These are phyloP conservation scores for Willowsia nigromaculata DNA, from an alignment of 2,888 invertebrate genomes.

Conservation along the genomic window DNA sequence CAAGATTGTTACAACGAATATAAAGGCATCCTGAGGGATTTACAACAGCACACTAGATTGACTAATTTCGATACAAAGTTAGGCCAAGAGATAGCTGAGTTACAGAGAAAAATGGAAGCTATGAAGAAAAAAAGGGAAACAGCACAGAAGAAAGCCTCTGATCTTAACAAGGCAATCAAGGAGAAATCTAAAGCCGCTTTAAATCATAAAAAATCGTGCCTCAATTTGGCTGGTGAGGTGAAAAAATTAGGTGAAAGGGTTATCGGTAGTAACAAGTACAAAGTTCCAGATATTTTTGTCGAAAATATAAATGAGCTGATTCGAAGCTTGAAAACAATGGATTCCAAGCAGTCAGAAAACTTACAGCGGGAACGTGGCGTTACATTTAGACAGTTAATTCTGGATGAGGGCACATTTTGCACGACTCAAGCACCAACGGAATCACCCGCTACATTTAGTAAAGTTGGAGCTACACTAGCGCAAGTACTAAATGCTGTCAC, in stretches of 20 bases:
- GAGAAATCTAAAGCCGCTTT: not conserved
- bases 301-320: conserved; percentile 38
- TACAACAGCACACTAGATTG: conserved; percentile 15
- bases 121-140: conserved; percentile 1
- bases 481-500: not conserved
- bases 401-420: not conserved
- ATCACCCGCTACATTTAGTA: not conserved
- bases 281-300: not conserved
- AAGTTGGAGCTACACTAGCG: not conserved
- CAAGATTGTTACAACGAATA: conserved; percentile 33
- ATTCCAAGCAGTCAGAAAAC: not conserved
- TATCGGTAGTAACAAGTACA: not conserved
- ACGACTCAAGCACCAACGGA: too few relatives aligned
- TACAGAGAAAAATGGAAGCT: conserved; percentile 16
- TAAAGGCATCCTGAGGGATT: not conserved
- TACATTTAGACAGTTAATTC: not conserved
- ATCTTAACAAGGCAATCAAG: not conserved
- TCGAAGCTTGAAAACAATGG: not conserved
- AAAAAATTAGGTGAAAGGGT: not conserved
- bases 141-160: not conserved
- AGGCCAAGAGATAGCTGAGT: not conserved
- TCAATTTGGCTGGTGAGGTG: not conserved
- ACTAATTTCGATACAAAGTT: not conserved
- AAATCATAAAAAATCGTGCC: not conserved
- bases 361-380: conserved; percentile 21